These are phyloP conservation scores for Ophion ventricosus DNA, from an alignment of 2,888 invertebrate genomes.

Conservation along the genomic window DNA sequence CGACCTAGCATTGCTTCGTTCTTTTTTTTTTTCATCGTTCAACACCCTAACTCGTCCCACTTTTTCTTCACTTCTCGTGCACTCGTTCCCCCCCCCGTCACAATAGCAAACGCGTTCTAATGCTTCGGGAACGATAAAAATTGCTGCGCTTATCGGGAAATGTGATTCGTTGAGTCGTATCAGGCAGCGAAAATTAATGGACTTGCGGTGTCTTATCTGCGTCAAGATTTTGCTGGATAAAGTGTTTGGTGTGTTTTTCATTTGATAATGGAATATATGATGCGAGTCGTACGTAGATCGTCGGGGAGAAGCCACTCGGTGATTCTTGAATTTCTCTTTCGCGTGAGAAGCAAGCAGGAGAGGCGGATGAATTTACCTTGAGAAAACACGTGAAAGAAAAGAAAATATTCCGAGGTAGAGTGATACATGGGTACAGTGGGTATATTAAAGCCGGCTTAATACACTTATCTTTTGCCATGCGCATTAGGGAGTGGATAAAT, in stretches of 20 bases:
- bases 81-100: conserved; percentile 3
- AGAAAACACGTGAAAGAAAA: conserved; percentile 38
- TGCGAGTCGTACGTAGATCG: conserved; percentile 11
- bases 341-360: conserved; percentile 30
- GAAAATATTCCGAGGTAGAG: conserved; percentile 33
- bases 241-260: conserved; percentile 25
- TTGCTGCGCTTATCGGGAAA: background rate
- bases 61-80: conserved; percentile 24
- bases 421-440: conserved; percentile 42
- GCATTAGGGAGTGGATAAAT: conserved; percentile 45
- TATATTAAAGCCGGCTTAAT: conserved; percentile 60
- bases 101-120: too few species aligned
- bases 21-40: conserved; percentile 63
- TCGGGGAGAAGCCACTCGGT: conserved; percentile 9
- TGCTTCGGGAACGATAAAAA: conserved; percentile 8
- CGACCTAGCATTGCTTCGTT: conserved; percentile 59
- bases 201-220: background rate
- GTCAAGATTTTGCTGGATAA: background rate
- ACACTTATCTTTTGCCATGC: conserved; percentile 39
- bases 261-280: conserved; percentile 23
- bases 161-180: background rate
- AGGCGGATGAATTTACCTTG: conserved; percentile 33
- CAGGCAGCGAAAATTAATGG: background rate
- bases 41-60: conserved; percentile 32
- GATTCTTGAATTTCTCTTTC: conserved; percentile 12